Evolutionary conservation across 2,797 vertebrate genomes (phyloP).

Genomic region (Bradypodion pumilum): DNA sequence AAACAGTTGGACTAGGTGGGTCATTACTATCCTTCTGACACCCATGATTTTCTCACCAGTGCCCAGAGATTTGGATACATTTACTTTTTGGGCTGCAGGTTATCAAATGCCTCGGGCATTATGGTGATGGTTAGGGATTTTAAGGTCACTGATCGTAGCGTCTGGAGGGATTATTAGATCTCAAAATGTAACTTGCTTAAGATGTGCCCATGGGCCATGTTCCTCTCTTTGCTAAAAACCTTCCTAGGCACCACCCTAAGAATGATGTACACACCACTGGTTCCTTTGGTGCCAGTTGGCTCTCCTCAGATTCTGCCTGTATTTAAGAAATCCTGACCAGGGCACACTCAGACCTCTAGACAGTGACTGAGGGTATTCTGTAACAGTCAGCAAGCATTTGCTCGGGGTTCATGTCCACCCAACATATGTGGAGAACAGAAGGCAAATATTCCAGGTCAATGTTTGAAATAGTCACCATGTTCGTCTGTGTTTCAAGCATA

Average conservation of each 20-base stretch:
- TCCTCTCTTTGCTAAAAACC: not conserved
- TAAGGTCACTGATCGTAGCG: too few relatives aligned
- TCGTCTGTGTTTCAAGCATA: too few relatives aligned
- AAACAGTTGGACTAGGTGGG: not conserved
- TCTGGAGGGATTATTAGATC: too few relatives aligned
- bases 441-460: not conserved
- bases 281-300: not conserved
- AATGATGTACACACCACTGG: not conserved
- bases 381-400: not conserved
- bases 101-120: too few relatives aligned
- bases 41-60: not conserved
- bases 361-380: not conserved
- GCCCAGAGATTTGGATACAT: too few relatives aligned
- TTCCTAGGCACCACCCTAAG: too few relatives aligned
- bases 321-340: not conserved
- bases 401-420: not conserved
- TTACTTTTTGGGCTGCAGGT: too few relatives aligned
- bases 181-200: too few relatives aligned
- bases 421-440: not conserved
- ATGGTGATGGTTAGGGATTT: too few relatives aligned
- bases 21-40: not conserved
- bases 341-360: not conserved
- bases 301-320: not conserved
- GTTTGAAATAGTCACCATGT: too few relatives aligned
- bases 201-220: too few relatives aligned